A percentile compares a stretch with the other conserved stretches of the same genome.
phyloP scores from a whole-genome alignment of 2,797 vertebrate species.

The Cyclura pinguis region DNA sequence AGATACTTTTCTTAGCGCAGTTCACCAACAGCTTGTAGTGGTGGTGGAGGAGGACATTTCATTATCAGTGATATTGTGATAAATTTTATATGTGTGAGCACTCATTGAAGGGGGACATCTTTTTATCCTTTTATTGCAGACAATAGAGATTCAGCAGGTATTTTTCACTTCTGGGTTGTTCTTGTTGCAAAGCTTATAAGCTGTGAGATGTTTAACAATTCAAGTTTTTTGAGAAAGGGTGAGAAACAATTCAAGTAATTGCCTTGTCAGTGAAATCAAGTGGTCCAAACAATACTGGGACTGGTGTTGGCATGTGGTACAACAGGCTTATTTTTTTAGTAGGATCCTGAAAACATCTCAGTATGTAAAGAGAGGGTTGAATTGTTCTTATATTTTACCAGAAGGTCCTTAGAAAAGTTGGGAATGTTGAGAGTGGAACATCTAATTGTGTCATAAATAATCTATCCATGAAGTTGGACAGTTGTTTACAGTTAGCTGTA shows the following conservation, averaged over 20 bases:
- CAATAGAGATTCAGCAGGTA: background rate
- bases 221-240: background rate
- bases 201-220: background rate
- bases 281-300: background rate
- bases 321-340: conserved; percentile 22
- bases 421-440: conserved; percentile 26
- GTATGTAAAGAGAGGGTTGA: background rate
- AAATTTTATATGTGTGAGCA: background rate
- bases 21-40: conserved; percentile 35
- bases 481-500: conserved; percentile 36
- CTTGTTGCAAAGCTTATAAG: conserved; percentile 26
- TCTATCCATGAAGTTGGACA: conserved; percentile 21
- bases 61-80: background rate
- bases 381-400: background rate
- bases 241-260: conserved; percentile 1
- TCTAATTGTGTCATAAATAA: conserved; percentile 35
- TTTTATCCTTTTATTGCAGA: background rate
- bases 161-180: background rate
- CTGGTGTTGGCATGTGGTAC: conserved; percentile 8
- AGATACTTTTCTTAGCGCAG: conserved; percentile 40
- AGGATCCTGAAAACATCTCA: background rate
- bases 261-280: conserved; percentile 52
- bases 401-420: conserved; percentile 18
- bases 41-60: background rate
- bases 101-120: background rate